A percentile compares a stretch with the other conserved stretches of the same genome.
These are phyloP conservation scores for Seira ritae DNA, from an alignment of 2,888 invertebrate species.

Conservation along the genomic window DNA sequence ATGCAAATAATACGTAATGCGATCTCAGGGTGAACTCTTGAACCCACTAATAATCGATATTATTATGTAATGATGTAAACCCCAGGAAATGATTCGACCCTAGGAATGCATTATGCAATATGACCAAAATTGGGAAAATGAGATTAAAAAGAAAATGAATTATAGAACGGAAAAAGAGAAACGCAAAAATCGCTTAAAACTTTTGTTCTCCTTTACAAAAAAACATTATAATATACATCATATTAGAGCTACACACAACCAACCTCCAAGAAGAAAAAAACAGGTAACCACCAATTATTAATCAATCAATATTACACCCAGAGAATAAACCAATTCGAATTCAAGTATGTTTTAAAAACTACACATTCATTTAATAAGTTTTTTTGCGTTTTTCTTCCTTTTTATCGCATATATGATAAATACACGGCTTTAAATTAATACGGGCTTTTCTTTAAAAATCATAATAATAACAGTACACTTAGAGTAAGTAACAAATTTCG, in stretches of 20 bases:
- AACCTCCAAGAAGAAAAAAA: conserved; percentile 32
- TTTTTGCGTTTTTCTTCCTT: conserved; percentile 36
- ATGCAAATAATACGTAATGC: no score
- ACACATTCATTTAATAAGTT: conserved; percentile 59
- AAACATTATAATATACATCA: conserved; percentile 42
- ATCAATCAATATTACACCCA: background rate
- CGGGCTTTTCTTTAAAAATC: conserved; percentile 48
- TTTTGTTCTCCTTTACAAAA: conserved; percentile 43
- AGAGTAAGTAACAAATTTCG: conserved; percentile 32
- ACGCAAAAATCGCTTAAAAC: conserved; percentile 15
- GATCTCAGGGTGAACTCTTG: no score
- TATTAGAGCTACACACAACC: conserved; percentile 47
- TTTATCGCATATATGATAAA: conserved; percentile 48
- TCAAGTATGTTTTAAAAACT: conserved; percentile 52
- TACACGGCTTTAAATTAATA: conserved; percentile 53
- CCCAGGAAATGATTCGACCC: no score
- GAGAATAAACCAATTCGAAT: background rate
- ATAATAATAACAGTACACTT: conserved; percentile 28
- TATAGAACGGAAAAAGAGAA: conserved; percentile 11
- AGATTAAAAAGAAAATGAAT: background rate
- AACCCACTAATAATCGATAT: no score
- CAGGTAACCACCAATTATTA: conserved; percentile 40
- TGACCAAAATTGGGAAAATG: no score
- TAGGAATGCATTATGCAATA: no score
- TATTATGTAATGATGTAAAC: no score